Conservation (phyloP, 2,888 invertebrate genomes). For the Epiblema foenella region DNA sequence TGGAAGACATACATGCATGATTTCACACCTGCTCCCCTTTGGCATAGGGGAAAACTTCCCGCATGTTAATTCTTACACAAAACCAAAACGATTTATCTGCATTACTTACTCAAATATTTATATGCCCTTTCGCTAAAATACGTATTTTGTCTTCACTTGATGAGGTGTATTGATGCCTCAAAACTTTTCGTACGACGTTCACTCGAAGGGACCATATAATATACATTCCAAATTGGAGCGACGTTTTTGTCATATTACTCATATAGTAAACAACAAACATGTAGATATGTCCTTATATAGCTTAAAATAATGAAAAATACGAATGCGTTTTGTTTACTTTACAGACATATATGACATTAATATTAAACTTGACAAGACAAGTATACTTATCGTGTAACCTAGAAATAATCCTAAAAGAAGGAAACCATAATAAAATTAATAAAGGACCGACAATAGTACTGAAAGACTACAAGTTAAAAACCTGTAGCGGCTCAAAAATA, state of each 20-base stretch:
- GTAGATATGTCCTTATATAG: neutral
- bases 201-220: neutral
- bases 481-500: no score
- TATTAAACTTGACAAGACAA: no score
- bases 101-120: neutral
- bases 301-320: no score
- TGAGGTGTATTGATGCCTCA: slow-evolving; percentile 4
- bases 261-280: neutral
- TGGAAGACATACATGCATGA: slow-evolving; percentile 3
- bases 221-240: neutral
- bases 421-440: no score
- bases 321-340: no score
- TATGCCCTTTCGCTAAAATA: neutral
- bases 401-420: no score
- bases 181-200: neutral
- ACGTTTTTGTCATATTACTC: neutral
- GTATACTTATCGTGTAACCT: no score
- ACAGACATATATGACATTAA: no score
- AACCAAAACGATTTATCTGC: neutral
- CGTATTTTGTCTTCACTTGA: neutral
- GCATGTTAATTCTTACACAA: neutral
- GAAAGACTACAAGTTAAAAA: no score
- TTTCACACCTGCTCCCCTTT: slow-evolving; percentile 8
- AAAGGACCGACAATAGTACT: no score
- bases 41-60: slow-evolving; percentile 7